These are phyloP conservation scores for Brachionus rotundiformis DNA, from an alignment of 1,140 invertebrate species.

Conservation along the genomic window DNA sequence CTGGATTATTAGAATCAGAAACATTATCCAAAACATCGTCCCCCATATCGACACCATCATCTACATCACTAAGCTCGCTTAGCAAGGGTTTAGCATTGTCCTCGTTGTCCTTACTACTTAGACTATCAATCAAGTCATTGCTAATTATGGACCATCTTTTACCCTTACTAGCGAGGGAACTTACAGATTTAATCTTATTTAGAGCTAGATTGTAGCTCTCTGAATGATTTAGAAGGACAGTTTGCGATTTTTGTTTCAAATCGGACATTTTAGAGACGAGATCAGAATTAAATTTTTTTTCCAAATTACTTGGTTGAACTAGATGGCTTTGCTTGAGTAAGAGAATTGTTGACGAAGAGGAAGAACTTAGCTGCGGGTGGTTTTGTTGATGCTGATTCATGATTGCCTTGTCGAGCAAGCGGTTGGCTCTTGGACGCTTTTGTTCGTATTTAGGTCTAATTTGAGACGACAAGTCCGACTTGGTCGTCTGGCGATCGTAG, in stretches of 20 bases:
- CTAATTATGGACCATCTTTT: conserved; percentile 21
- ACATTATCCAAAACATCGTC: not conserved
- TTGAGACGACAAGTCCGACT: conserved; percentile 2
- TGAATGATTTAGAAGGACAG: not conserved
- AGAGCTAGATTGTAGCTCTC: conserved; percentile 13
- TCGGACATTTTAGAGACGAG: not conserved
- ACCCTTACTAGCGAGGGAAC: not conserved
- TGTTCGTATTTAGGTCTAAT: not conserved
- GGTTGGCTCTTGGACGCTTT: not conserved
- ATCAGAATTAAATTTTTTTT: conserved; percentile 43
- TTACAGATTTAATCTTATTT: conserved; percentile 17
- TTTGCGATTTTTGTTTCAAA: not conserved
- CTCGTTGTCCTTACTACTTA: not conserved
- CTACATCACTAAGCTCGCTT: not conserved
- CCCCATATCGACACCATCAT: conserved; percentile 2
- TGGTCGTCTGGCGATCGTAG: conserved; percentile 31
- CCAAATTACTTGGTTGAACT: conserved; percentile 40
- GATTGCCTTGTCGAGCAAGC: not conserved
- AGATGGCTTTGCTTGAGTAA: conserved; percentile 36
- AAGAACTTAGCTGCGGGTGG: not conserved
- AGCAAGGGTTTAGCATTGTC: not conserved
- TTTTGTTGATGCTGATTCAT: conserved; percentile 17
- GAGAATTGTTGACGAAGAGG: conserved; percentile 32
- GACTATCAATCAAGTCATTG: not conserved
- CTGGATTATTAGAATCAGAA: conserved; percentile 17